phyloP scores from a whole-genome alignment of 2,113 vertebrate genomes.

The Pedionomus torquatus region DNA sequence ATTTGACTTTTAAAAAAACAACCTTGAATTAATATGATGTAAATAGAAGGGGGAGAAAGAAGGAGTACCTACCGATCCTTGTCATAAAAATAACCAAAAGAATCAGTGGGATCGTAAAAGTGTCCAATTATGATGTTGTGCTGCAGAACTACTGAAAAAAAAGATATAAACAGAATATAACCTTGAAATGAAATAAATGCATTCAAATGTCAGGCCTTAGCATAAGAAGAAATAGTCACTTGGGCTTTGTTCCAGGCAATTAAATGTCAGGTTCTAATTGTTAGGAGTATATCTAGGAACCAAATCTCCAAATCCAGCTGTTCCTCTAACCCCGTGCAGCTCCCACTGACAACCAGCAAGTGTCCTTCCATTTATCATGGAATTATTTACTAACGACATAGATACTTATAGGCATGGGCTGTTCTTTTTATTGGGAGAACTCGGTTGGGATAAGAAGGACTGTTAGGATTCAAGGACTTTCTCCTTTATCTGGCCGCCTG shows the following conservation, averaged over 20 bases:
- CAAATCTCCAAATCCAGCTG: background rate
- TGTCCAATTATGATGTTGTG: background rate
- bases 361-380: background rate
- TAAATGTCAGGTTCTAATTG: background rate
- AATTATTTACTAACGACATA: background rate
- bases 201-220: background rate
- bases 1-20: background rate
- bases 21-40: background rate
- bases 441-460: accelerated
- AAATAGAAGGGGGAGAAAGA: background rate
- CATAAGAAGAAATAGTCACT: background rate
- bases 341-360: background rate
- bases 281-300: background rate
- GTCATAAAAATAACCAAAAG: background rate
- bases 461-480: background rate
- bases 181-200: slow-evolving; percentile 23
- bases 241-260: background rate
- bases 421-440: accelerated
- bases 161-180: background rate
- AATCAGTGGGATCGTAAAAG: background rate
- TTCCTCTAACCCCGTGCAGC: background rate
- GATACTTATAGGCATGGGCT: accelerated
- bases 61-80: background rate
- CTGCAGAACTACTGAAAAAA: slow-evolving; percentile 2
- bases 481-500: background rate